phyloP scores from a whole-genome alignment of 2,797 vertebrate genomes.

The Argentina silus region DNA sequence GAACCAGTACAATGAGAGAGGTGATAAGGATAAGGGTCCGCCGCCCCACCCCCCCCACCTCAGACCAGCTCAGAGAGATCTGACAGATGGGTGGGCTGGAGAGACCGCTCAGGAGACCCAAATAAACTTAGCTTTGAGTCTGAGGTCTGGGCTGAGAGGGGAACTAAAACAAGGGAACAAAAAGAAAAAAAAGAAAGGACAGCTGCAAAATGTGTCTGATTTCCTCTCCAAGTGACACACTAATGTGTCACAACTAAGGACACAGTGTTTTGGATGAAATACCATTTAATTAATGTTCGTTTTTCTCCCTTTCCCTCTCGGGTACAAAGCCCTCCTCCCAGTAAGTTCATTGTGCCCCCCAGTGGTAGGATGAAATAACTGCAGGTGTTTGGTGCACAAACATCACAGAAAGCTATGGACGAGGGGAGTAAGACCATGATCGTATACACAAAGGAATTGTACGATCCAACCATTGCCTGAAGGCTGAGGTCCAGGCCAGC shows the following conservation, averaged over 20 bases:
- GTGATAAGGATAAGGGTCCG: neutral
- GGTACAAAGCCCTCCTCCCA: constrained; percentile 39
- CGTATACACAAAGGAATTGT: neutral
- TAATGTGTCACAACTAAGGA: constrained; percentile 65
- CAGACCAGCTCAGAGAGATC: constrained; percentile 49
- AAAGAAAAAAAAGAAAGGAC: constrained; percentile 59
- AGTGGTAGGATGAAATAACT: constrained; percentile 70
- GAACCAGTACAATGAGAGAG: neutral
- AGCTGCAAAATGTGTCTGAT: constrained; percentile 71
- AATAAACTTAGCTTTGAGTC: constrained; percentile 68
- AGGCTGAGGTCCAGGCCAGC: neutral
- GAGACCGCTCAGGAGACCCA: constrained; percentile 69
- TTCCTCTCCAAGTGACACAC: constrained; percentile 65
- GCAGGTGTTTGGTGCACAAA: constrained; percentile 43
- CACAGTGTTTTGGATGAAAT: constrained; percentile 71
- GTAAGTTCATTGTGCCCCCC: constrained; percentile 81
- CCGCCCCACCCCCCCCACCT: constrained; percentile 40
- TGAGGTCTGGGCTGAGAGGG: constrained; percentile 65
- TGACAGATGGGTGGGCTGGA: constrained; percentile 70
- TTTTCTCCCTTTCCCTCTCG: constrained; percentile 1
- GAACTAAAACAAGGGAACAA: constrained; percentile 50
- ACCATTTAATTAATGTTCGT: constrained; percentile 69
- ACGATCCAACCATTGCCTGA: neutral
- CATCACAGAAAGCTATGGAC: neutral
- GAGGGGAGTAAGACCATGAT: constrained; percentile 14